Evolutionary conservation across 92 coral and sea anemone species (phyloP), one percentile per base, ranked within the genome.

Genomic region (Muricea muricata): DNA sequence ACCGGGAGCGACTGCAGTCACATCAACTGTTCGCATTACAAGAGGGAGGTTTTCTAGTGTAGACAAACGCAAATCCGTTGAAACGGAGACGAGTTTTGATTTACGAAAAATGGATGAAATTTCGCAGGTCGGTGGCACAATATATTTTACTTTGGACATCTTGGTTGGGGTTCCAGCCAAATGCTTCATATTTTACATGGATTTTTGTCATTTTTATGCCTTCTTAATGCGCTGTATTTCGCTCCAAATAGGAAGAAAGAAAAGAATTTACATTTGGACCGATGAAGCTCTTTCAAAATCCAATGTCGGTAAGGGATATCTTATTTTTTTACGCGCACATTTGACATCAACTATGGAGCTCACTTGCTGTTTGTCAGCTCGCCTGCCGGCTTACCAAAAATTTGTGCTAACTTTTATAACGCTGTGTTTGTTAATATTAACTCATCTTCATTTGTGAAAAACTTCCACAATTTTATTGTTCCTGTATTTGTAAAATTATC

Each of bases 11-110:
- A 96, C 92, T 82, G 87, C 91, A 54, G 89, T 97, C 65, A 88
- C 99, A 47, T 93, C 98, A n/a, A 88, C 94, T 60, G 86, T 91
- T 67, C 94, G 98, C 32, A 92, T 94, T 48, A 94, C 94, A 79
- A 97, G 97, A 79, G 92, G 91, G 71, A 91, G 91, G 50, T 93
- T 89, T 58, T 56, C 65, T 70, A 90, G 89, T 87, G 94, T 98
- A 78, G 93, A 86, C 33, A 90, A 95, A 85, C 94, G 98, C 39
- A 92, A 94, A 82, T 97, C 99, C 8, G 91, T 93, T 30, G 99
- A 97, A 82, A 97, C 98, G 84, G 99, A 97, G 77, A 89, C 99
- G 10, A 97, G 93, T 6, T 92, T 90, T 85, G 98, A 97, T 68
- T 91, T 90, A 47, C 90, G 94, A 82, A 94, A 63, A 84, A 97